phyloP scores from a whole-genome alignment of 30 jellyfish, hydroid and myxozoan genomes.

The Cassiopea andromeda region DNA sequence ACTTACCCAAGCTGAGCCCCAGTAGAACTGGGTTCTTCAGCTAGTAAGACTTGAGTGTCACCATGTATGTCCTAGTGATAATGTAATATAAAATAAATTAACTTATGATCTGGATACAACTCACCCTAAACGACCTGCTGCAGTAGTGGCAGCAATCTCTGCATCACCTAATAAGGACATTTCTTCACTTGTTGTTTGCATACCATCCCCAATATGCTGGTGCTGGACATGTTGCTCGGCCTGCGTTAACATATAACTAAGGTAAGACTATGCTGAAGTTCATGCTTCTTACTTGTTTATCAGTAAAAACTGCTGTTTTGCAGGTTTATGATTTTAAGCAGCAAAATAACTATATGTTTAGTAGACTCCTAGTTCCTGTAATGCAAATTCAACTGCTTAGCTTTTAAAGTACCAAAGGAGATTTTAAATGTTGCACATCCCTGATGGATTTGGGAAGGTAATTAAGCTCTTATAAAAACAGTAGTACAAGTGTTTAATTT shows the following conservation, averaged over 20 bases:
- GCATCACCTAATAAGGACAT: constrained; percentile 91
- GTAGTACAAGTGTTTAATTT: too few relatives aligned
- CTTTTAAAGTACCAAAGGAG: too few relatives aligned
- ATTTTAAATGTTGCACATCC: too few relatives aligned
- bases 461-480: too few relatives aligned
- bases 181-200: constrained; percentile 78
- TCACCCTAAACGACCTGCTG: constrained; percentile 99
- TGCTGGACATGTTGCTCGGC: constrained; percentile 99
- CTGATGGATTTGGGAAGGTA: too few relatives aligned
- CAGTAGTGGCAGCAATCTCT: constrained; percentile 83
- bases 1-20: constrained; percentile 99
- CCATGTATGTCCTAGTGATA: constrained; percentile 86
- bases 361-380: too few relatives aligned
- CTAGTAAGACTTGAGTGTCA: constrained; percentile 86
- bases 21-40: constrained; percentile 90
- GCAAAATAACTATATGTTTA: too few relatives aligned
- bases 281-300: background rate
- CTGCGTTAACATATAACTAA: constrained; percentile 68
- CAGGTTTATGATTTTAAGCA: background rate
- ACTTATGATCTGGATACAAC: constrained; percentile 41
- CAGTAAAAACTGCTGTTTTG: background rate
- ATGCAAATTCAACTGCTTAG: too few relatives aligned
- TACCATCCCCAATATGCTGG: constrained; percentile 88
- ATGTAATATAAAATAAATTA: constrained; percentile 45
- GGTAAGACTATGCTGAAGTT: background rate